A percentile compares a stretch with the other conserved stretches of the same genome.
Evolutionary conservation across 2,113 vertebrate species (phyloP).

Genomic region (Misgurnus mizolepis): DNA sequence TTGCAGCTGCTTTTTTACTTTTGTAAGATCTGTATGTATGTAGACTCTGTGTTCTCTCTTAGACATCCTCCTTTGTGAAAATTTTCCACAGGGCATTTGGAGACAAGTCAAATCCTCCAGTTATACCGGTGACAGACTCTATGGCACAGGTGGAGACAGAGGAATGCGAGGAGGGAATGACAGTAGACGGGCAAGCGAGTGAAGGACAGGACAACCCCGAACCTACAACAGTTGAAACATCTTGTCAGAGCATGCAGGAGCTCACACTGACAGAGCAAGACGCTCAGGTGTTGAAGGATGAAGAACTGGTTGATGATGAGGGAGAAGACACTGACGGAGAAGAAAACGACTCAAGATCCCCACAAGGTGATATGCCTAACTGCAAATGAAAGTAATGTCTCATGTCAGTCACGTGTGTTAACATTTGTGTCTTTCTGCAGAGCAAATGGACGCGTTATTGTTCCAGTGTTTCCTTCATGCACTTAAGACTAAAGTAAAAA

Average conservation of each 20-base stretch:
- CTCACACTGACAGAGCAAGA: constrained; percentile 58
- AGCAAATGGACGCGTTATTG: constrained; percentile 89
- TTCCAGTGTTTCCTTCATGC: constrained; percentile 90
- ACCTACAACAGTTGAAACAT: constrained; percentile 44
- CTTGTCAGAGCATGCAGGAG: constrained; percentile 58
- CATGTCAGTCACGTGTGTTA: not conserved
- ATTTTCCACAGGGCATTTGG: constrained; percentile 82
- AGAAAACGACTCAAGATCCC: constrained; percentile 70
- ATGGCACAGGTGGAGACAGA: constrained; percentile 47
- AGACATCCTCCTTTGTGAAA: not conserved
- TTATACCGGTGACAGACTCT: constrained; percentile 70
- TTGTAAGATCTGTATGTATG: not conserved
- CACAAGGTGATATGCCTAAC: constrained; percentile 77
- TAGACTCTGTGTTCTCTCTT: no score
- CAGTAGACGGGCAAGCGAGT: constrained; percentile 40
- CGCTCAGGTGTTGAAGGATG: constrained; percentile 43
- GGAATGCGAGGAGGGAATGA: constrained; percentile 52
- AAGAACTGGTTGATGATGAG: constrained; percentile 41
- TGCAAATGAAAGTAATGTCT: not conserved
- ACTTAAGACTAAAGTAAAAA: constrained; percentile 90
- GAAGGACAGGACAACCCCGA: constrained; percentile 46
- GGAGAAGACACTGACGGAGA: constrained; percentile 55
- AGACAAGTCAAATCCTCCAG: constrained; percentile 86
- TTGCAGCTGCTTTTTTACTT: not conserved
- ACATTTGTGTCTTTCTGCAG: constrained; percentile 68